Base-by-base conservation (phyloP, 1,140 invertebrate genomes). In the Bombus superbus region DNA sequence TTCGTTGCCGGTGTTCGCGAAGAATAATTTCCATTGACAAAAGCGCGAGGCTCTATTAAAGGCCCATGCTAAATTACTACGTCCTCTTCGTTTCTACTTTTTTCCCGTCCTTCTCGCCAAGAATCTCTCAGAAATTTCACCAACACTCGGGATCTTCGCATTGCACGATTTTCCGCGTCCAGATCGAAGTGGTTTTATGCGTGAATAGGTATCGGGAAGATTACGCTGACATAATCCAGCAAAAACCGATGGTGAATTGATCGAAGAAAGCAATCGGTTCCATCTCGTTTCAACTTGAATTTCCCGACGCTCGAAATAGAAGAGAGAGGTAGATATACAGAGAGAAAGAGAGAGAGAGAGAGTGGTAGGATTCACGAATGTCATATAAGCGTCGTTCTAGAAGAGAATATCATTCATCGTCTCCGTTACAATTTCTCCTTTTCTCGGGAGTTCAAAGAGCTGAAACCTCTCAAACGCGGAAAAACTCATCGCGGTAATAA, bases 61-160 rank as follows among this genome's bases (percentile, higher is more conserved):
- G 15, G 35, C 15, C 38, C 10, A 44, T 62, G 80, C 53, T 73
- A 81, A 74, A 81, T 81, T 81, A 32, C 53, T 81, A 5, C 28
- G 22, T 0, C 69, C 4, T 32, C 38, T 10, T 25, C n/a, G 69
- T 57, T 42, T 38, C 66, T 81, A 25, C 40, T 44, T 22, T 62
- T 32, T 22, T 53, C 3, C 9, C 10, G 13, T 1, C 13, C 28
- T n/a, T 9, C 15, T 22, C 40, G 80, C 64, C n/a, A 66, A 32
- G n/a, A 18, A 8, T 64, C 62, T 15, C 6, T 18, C 64, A 3
- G n/a, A n/a, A 62, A 13, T 13, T 13, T 62, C 18, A 22, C 28
- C 59, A 62, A n/a, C 59, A 2, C 28, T 13, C 28, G 11, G 28
- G 0, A n/a, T 4, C 28, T 4, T n/a, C 59, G 3, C 28, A n/a